A percentile compares a stretch with the other conserved stretches of the same genome.
These are phyloP conservation scores for Horisme vitalbata DNA, from an alignment of 2,888 invertebrate species.

Conservation along the genomic window DNA sequence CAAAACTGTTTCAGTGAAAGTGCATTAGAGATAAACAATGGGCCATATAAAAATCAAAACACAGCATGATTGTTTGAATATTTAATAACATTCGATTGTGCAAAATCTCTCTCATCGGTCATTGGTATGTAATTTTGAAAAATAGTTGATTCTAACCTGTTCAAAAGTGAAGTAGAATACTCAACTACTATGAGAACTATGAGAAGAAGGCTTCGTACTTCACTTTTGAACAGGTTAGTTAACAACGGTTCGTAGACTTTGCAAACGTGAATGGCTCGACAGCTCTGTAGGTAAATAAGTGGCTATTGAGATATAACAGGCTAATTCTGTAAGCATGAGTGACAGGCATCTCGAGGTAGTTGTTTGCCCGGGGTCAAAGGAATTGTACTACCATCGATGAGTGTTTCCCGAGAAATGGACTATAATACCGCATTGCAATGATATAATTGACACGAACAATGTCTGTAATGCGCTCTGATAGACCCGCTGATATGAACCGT, in stretches of 20 bases:
- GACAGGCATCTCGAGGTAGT: slow-evolving; percentile 48
- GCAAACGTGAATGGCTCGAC: slow-evolving; percentile 30
- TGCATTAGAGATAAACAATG: slow-evolving; percentile 31
- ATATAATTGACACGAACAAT: slow-evolving; percentile 50
- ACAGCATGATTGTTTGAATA: slow-evolving; percentile 27
- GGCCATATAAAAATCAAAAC: slow-evolving; percentile 29
- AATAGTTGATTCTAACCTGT: no score
- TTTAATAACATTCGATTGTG: slow-evolving; percentile 24
- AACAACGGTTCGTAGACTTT: slow-evolving; percentile 25
- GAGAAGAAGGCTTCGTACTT: no score
- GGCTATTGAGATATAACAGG: slow-evolving; percentile 52
- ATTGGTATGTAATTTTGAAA: no score
- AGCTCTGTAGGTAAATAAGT: slow-evolving; percentile 49
- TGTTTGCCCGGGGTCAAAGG: slow-evolving; percentile 45
- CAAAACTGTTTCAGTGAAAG: slow-evolving; percentile 33
- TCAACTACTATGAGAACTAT: no score
- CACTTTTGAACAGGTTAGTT: no score
- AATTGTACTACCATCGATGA: slow-evolving; percentile 54
- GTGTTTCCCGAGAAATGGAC: slow-evolving; percentile 54
- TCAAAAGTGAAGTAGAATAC: no score
- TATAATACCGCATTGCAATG: slow-evolving; percentile 50
- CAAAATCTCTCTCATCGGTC: no score
- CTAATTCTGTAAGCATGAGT: slow-evolving; percentile 58
- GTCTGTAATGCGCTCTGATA: slow-evolving; percentile 43
- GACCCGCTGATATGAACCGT: slow-evolving; percentile 25